A percentile compares a stretch with the other conserved stretches of the same genome.
phyloP scores from a whole-genome alignment of 2,888 invertebrate genomes.

The Sinohyriopsis cumingii region DNA sequence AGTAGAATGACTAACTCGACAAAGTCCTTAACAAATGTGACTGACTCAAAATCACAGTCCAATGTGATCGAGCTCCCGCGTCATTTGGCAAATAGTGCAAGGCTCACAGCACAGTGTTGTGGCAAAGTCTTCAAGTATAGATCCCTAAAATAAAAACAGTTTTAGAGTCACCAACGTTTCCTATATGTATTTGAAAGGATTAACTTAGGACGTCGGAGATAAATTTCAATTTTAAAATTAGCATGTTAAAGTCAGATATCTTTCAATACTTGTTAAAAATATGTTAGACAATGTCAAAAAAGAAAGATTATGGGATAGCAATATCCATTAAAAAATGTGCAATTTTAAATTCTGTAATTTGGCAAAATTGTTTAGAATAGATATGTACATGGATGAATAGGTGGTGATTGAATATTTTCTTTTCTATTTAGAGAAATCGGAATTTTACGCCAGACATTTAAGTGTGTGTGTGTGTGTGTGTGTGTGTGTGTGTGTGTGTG shows the following conservation, averaged over 20 bases:
- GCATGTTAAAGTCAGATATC: background rate
- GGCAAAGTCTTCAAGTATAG: constrained; percentile 55
- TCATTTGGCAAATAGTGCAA: constrained; percentile 61
- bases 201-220: background rate
- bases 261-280: background rate
- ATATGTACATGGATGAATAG: no score
- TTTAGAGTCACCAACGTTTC: background rate
- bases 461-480: background rate
- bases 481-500: background rate
- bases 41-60: constrained; percentile 36
- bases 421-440: no score
- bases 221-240: background rate
- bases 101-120: constrained; percentile 60
- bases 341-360: no score
- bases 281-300: background rate
- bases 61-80: constrained; percentile 54
- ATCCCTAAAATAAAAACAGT: constrained; percentile 49
- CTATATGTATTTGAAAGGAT: background rate
- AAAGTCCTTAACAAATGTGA: no score
- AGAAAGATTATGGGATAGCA: no score
- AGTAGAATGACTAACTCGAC: no score
- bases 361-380: no score
- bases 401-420: no score
- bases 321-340: no score
- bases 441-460: no score